Evolutionary conservation across 2,113 vertebrate genomes (phyloP).

Genomic region (Physeter macrocephalus): DNA sequence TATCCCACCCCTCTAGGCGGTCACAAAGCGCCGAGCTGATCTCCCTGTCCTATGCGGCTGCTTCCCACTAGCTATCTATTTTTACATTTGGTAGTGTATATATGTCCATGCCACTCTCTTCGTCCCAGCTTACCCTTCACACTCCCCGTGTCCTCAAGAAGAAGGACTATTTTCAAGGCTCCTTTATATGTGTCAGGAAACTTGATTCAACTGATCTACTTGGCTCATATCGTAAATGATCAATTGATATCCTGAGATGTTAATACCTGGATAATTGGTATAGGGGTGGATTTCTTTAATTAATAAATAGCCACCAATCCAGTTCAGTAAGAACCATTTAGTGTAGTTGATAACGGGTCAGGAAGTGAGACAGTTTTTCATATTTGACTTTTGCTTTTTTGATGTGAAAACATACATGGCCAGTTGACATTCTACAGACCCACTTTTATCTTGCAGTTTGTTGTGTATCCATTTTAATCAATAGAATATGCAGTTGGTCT

Average conservation of each 20-base stretch:
- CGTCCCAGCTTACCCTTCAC: no score
- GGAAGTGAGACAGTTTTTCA: not conserved
- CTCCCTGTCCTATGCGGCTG: no score
- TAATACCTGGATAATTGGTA: not conserved
- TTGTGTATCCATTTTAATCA: not conserved
- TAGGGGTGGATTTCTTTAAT: not conserved
- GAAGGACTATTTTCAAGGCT: not conserved
- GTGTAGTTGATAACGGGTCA: not conserved
- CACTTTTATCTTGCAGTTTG: not conserved
- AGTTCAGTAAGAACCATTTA: not conserved
- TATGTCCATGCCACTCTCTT: no score
- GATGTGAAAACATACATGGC: not conserved
- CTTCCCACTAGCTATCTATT: no score
- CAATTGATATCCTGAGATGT: not conserved
- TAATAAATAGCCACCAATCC: not conserved
- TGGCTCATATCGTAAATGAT: not conserved
- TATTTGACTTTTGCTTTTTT: not conserved
- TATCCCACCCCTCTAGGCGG: no score
- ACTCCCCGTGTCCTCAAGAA: no score
- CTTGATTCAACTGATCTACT: not conserved
- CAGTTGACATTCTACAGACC: not conserved
- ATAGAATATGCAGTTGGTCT: not conserved
- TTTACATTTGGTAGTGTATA: no score
- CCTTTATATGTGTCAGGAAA: not conserved
- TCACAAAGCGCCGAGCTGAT: no score